These are phyloP conservation scores for Rhegmatorhina hoffmannsi DNA, from an alignment of 2,113 vertebrate genomes.

Conservation along the genomic window DNA sequence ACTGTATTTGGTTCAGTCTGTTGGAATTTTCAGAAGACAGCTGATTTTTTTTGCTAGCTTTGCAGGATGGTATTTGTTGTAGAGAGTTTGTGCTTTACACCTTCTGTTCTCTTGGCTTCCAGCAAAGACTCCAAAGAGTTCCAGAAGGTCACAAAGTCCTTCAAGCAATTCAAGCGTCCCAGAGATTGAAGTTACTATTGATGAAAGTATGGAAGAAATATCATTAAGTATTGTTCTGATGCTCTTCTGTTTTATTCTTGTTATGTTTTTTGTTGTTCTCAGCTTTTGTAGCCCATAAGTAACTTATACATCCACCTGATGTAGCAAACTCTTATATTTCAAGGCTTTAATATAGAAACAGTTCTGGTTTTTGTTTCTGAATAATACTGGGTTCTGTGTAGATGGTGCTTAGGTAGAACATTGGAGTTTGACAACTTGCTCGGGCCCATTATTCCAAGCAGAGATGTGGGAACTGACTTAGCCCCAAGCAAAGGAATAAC, in stretches of 20 bases:
- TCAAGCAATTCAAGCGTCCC: constrained; percentile 62
- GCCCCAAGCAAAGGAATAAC: not conserved
- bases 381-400: not conserved
- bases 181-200: constrained; percentile 77
- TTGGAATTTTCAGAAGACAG: not conserved
- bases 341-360: not conserved
- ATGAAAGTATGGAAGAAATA: constrained; percentile 66
- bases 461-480: not conserved
- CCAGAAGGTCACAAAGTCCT: constrained; percentile 52
- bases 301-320: not conserved
- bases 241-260: not conserved
- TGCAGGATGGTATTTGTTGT: not conserved
- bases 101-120: constrained; percentile 26
- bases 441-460: not conserved
- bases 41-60: not conserved
- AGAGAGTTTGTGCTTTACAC: not conserved
- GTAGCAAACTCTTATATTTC: not conserved
- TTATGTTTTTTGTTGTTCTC: not conserved
- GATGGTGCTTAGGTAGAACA: not conserved
- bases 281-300: not conserved
- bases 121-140: constrained; percentile 53
- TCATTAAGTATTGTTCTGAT: not conserved
- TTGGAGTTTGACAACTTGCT: not conserved
- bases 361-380: not conserved
- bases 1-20: not conserved